Evolutionary conservation across 2,113 vertebrate genomes (phyloP), one percentile per base, ranked within the genome.

Genomic region (Rhabdornis inornatus): DNA sequence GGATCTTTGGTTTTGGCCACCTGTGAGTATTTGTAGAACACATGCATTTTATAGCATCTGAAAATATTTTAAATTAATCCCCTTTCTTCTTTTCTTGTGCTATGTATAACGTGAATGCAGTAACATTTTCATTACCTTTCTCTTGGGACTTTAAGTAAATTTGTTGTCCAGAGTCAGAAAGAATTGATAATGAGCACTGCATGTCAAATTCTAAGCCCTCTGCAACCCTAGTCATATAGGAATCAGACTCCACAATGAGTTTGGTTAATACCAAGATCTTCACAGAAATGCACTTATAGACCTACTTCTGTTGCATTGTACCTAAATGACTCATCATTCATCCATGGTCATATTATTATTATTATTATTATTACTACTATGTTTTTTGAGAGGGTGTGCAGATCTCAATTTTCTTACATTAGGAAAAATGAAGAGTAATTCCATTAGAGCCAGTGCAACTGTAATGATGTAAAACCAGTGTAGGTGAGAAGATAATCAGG

Each of bases 401-500:
- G 81, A 66, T 68, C 64, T 68, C n/a, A 24, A 18, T 89, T 92
- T 95, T 72, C 65, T 56, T 68, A 60, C 69, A 68, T 40, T 2
- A 30, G 28, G 49, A 79, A 83, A 95, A 94, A 93, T 21, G 35
- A 87, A 61, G 42, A 89, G 52, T 53, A 84, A 89, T 88, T 96
- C 85, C 1, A 2, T 61, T 71, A 68, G 44, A 82, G 25, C 21
- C 9, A 2, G 56, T 68, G 71, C 68, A 92, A 90, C n/a, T 68
- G 53, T 50, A 81, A 86, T 71, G 76, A 55, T 94, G 64, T 81
- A 90, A 95, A 92, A 92, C 63, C 72, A 49, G 85, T 45, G 72
- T 92, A 94, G 94, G 96, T 97, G 95, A 96, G 90, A 90, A 94
- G 85, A 93, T 88, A 92, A 95, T 92, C 83, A 90, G 86, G 85